phyloP scores from a whole-genome alignment of 2,113 vertebrate genomes.

The Uria aalge region DNA sequence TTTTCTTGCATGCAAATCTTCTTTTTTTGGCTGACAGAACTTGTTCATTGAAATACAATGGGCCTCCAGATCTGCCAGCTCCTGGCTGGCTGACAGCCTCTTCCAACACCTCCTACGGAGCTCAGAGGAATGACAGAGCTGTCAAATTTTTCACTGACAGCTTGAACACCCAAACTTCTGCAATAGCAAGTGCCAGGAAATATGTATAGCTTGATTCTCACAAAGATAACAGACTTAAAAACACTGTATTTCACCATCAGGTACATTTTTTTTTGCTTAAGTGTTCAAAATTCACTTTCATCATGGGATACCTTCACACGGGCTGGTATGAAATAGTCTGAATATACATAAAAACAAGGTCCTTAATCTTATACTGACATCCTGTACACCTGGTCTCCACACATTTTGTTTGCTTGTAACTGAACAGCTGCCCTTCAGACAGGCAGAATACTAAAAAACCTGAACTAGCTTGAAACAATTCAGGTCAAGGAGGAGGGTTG shows the following conservation, averaged over 20 bases:
- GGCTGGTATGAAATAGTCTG: not conserved
- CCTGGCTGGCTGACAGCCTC: conserved; percentile 22
- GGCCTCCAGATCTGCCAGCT: not conserved
- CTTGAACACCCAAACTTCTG: conserved; percentile 39
- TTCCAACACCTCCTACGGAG: conserved; percentile 47
- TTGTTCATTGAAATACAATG: not conserved
- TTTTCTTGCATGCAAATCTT: not conserved
- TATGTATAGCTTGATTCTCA: not conserved
- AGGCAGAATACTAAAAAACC: not conserved
- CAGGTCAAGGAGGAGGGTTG: not conserved
- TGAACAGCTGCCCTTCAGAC: not conserved
- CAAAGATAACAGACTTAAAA: not conserved
- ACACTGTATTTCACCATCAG: not conserved
- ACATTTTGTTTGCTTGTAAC: not conserved
- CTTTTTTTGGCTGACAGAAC: not conserved
- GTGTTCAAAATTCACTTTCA: not conserved
- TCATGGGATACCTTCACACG: not conserved
- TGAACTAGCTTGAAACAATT: not conserved
- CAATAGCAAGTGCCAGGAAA: not conserved
- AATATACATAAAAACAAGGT: not conserved
- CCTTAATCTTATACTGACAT: conserved; percentile 34
- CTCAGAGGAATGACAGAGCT: conserved; percentile 59
- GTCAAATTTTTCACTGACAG: conserved; percentile 50
- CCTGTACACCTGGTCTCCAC: not conserved
- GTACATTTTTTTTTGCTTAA: not conserved